Conservation (phyloP, 2,888 invertebrate species). For the Dynastes grantii region DNA sequence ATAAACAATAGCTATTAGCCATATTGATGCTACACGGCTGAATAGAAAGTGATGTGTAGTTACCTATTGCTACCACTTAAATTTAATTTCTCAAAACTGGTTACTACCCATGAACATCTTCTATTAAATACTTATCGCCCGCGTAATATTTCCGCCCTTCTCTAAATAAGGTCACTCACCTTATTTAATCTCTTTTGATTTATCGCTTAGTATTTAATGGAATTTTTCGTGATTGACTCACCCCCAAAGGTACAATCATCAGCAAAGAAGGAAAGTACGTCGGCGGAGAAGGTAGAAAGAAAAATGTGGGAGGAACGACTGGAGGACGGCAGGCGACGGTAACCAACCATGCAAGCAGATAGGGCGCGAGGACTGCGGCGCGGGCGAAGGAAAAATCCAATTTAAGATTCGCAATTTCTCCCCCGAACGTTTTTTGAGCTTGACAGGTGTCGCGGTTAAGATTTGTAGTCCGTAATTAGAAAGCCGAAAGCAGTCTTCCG, state of each 20-base stretch:
- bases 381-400: slow-evolving; percentile 66
- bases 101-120: no score
- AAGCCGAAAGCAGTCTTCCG: slow-evolving; percentile 66
- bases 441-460: slow-evolving; percentile 69
- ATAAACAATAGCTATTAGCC: no score
- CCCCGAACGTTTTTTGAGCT: slow-evolving; percentile 59
- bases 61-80: no score
- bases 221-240: slow-evolving; percentile 35
- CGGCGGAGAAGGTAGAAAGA: slow-evolving; percentile 1
- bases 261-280: slow-evolving; percentile 16
- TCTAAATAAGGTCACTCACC: slow-evolving; percentile 18
- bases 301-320: slow-evolving; percentile 15
- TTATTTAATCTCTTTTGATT: slow-evolving; percentile 36
- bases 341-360: slow-evolving; percentile 14
- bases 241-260: neutral
- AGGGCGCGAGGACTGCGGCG: slow-evolving; percentile 36
- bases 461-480: slow-evolving; percentile 70
- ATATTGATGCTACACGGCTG: no score
- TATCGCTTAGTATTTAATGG: slow-evolving; percentile 35
- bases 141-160: neutral
- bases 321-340: neutral
- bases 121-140: no score
- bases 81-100: no score
- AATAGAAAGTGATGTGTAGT: no score
- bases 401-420: slow-evolving; percentile 66